Evolutionary conservation across 2,888 invertebrate genomes (phyloP), one percentile per base, ranked within the genome.

Genomic region (Clitarchus hookeri): DNA sequence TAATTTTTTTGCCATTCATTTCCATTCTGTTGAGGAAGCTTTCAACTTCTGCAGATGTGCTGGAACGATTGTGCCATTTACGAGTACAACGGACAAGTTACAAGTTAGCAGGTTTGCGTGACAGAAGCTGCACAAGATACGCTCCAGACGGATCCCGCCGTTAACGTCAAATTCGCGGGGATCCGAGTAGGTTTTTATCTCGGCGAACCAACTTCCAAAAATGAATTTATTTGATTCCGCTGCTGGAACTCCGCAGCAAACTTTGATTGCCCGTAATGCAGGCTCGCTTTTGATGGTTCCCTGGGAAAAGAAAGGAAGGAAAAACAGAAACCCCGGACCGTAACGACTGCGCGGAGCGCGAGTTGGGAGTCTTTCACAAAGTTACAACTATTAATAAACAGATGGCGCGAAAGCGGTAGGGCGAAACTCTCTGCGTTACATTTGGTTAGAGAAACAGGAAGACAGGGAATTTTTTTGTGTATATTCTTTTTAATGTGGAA

Each of bases 211-310:
- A 65, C 8, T 23, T 65, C 6, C 36, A 0, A 65, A 65, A 65
- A 65, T 65, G 65, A 65, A 65, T 65, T 65, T 65, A 65, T 65
- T 65, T 65, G 11, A 65, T 65, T 65, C 65, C 65, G 65, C 65
- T 8, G 65, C 36, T 8, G 65, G 65, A 65, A 65, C 23, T 65
- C 16, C 8, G 65, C 23, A 23, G 65, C 65, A 19, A 6, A 65
- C 65, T 65, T 65, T 65, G 65, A 65, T 65, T 65, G 65, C 19
- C 65, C 65, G 65, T 19, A 19, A 65, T 65, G 16, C 65, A 65
- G 11, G 4, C 65, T 65, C 65, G 16, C 65, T 65, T 23, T 65
- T 65, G 65, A 65, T 65, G 65, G 65, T n/a, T 65, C 8, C 65
- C 19, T 0, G 65, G 65, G 23, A 23, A 36, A 36, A 65, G 23